These are phyloP conservation scores for Paraplagusia blochii DNA, from an alignment of 2,113 vertebrate genomes.

Conservation along the genomic window DNA sequence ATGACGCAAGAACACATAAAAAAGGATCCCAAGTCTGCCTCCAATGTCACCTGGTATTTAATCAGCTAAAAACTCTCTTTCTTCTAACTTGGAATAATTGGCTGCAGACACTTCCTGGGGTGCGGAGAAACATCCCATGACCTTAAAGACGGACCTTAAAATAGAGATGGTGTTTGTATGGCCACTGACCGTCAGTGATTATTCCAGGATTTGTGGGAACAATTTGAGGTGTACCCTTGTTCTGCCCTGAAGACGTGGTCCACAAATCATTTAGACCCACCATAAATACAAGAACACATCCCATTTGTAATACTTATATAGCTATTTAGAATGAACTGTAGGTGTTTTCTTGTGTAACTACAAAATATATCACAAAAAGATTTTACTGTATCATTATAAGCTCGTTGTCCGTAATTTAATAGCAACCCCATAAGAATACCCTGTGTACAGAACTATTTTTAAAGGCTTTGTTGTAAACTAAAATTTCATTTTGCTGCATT, in stretches of 20 bases:
- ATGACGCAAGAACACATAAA: constrained; percentile 30
- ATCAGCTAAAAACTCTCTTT: constrained; percentile 3
- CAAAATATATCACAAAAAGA: too few species aligned
- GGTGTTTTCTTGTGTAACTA: too few species aligned
- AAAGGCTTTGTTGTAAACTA: too few species aligned
- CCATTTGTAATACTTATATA: too few species aligned
- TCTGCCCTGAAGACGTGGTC: background rate
- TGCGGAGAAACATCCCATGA: constrained; percentile 1
- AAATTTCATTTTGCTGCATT: too few species aligned
- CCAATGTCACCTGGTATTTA: constrained; percentile 16
- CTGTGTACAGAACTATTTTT: too few species aligned
- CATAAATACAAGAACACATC: too few species aligned
- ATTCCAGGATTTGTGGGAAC: constrained; percentile 2
- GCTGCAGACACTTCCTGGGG: constrained; percentile 3
- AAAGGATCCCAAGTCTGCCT: constrained; percentile 10
- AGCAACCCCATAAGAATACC: too few species aligned
- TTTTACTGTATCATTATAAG: too few species aligned
- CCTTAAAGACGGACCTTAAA: constrained; percentile 12
- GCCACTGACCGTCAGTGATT: constrained; percentile 1
- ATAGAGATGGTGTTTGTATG: background rate
- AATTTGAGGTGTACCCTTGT: background rate
- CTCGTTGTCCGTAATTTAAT: too few species aligned
- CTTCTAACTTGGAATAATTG: background rate
- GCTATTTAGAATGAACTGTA: too few species aligned
- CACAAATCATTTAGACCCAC: too few species aligned